Percentiles rank a stretch among this genome's conserved stretches.
phyloP scores from a whole-genome alignment of 2,113 vertebrate genomes.

The Hyaena hyaena region DNA sequence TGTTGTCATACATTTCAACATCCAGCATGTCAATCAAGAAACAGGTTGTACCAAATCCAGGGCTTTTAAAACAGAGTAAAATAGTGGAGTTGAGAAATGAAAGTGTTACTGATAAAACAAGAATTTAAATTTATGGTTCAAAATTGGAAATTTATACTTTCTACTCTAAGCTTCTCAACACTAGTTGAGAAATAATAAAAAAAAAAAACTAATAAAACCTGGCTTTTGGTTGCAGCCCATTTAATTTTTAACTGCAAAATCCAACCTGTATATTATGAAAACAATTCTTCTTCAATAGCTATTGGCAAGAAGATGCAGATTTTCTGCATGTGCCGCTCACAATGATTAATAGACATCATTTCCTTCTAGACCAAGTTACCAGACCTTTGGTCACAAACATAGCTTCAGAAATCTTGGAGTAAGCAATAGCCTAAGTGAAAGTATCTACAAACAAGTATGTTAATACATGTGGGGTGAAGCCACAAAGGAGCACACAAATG shows the following conservation, averaged over 20 bases:
- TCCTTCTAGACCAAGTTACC: background rate
- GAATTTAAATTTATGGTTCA: background rate
- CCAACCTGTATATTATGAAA: background rate
- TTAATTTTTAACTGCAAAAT: slow-evolving; percentile 13
- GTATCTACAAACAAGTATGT: background rate
- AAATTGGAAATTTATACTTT: background rate
- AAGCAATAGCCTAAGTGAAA: background rate
- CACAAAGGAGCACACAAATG: background rate
- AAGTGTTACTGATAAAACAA: background rate
- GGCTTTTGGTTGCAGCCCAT: background rate
- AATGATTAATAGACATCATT: background rate
- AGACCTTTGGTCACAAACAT: background rate
- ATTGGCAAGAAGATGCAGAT: background rate
- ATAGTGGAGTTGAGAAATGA: background rate
- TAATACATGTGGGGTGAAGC: background rate
- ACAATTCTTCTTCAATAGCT: background rate
- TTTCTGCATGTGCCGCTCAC: background rate
- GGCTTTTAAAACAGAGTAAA: background rate
- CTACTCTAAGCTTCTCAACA: background rate
- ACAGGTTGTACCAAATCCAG: background rate
- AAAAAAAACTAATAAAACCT: background rate
- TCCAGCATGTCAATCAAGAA: background rate
- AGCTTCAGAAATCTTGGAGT: background rate
- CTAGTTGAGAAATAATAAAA: background rate
- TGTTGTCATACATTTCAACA: background rate